Base-by-base conservation (phyloP, 2,113 vertebrate species). In the Rhynchomys soricoides region DNA sequence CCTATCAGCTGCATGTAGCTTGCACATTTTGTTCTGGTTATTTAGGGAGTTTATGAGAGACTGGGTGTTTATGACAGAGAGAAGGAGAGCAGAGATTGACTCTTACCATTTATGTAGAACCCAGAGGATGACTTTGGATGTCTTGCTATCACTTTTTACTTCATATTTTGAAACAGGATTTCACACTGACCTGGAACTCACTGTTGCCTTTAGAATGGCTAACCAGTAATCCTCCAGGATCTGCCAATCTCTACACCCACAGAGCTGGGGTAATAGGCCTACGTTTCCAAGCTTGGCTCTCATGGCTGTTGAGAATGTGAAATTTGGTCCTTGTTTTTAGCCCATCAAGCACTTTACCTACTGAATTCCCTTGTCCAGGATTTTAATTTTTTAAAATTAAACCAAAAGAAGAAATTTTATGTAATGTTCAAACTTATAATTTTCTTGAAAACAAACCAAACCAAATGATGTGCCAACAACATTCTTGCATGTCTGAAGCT, bases 341-440 rank as follows among this genome's bases (percentile, higher is more conserved):
- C n/a, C 5, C 40, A 83, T 29, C 40, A 64, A 64, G 40, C 4
- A 62, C 40, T 85, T 82, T 82, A 82, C 22, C 79, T 66, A 64
- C 7, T 45, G 9, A 66, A 45, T 64, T 43, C 59, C 59, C 29
- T 40, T 70, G 55, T 86, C 34, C n/a, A 95, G 22, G 34, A 24
- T 78, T 96, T 92, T 82, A 17, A 26, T 31, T 64, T 79, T 57
- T 68, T 50, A 97, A 73, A 97, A 73, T 62, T 62, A 75, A 92
- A 66, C 9, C 71, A 95, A 86, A 15, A 59, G 29, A 95, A 90
- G 43, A 66, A 7, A 90, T 77, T 94, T 74, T 64, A 94, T 8
- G 78, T 90, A 86, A 81, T 74, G 87, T 40, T 10, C 77, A 83
- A 78, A 71, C 78, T 89, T 91, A 19, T 4, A 86, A 45, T 57